Conservation (phyloP, 2,113 vertebrate species). For the Platysteira castanea region DNA sequence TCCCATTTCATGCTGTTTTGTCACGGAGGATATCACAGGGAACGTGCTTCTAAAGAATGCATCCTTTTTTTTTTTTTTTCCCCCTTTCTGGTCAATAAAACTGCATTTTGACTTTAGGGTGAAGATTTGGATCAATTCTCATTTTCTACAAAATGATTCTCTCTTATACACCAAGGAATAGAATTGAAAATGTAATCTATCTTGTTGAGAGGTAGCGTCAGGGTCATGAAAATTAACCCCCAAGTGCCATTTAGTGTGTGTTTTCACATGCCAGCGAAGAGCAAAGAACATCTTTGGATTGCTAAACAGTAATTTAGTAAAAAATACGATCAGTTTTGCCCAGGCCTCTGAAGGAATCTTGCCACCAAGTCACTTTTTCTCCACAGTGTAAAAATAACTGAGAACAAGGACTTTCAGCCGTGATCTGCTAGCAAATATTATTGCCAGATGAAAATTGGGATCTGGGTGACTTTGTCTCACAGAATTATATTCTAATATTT, state of each 20-base stretch:
- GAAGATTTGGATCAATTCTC: conserved; percentile 65
- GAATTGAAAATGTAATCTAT: conserved; percentile 63
- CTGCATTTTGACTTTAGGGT: conserved; percentile 47
- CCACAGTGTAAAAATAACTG: not conserved
- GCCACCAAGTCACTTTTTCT: not conserved
- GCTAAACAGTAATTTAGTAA: conserved; percentile 33
- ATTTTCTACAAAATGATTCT: conserved; percentile 63
- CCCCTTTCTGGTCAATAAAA: conserved; percentile 29
- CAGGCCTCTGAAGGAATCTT: not conserved
- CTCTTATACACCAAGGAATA: conserved; percentile 34
- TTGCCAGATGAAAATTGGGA: not conserved
- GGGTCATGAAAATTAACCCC: conserved; percentile 60
- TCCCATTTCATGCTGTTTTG: not conserved
- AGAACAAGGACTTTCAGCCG: not conserved
- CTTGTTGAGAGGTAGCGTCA: conserved; percentile 47
- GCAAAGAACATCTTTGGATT: not conserved
- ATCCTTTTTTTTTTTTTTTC: not conserved
- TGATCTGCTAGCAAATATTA: not conserved
- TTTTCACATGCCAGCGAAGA: conserved; percentile 11
- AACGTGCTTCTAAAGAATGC: not conserved
- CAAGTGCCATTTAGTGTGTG: not conserved
- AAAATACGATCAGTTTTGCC: not conserved
- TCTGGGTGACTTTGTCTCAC: not conserved
- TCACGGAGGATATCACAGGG: not conserved
- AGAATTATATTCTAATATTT: not conserved